Evolutionary conservation across 2,113 vertebrate genomes (phyloP), one percentile per base, ranked within the genome.

Genomic region (Leuciscus idus): DNA sequence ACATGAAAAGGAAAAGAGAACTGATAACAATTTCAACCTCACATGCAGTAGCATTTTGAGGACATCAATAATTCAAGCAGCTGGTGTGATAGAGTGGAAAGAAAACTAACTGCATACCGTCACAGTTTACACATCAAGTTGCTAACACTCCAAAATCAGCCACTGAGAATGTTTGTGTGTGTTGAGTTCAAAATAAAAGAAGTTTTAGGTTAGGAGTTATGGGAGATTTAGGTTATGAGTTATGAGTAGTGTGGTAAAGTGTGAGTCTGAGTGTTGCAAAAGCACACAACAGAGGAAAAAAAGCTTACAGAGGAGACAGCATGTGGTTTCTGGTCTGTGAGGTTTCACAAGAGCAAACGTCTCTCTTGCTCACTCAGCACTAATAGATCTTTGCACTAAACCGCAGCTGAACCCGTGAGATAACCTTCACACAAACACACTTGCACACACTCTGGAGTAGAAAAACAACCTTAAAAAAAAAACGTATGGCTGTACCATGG

Each of bases 311-410:
- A 91, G 88, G 90, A 92, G 91, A 92, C 90, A 91, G 90, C 90
- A 89, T 93, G 91, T 90, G 95, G 94, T 92, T 95, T 95, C 93
- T 91, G 92, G 93, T 93, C 94, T 94, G 92, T 90, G 94, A 91
- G 92, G 91, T 94, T 93, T 91, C 91, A 90, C 81, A 88, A 86
- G 88, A 93, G 92, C 88, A 87, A 87, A 93, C 91, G 91, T 93
- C 91, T 94, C 89, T 93, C 93, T 93, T 92, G 93, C 89, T 93
- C 55, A 92, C 91, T 93, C 94, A 94, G 92, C 90, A 93, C 89
- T 85, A 87, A 91, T 94, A 93, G 91, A 91, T 92, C 91, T 90
- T 85, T 88, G 87, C 83, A 92, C 89, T 88, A 93, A 94, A 92
- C 93, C 94, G 89, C 93, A 83, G 88, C 91, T 92, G 90, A 88